These are phyloP conservation scores for Bovichtus variegatus DNA, from an alignment of 2,797 vertebrate genomes.

Conservation along the genomic window DNA sequence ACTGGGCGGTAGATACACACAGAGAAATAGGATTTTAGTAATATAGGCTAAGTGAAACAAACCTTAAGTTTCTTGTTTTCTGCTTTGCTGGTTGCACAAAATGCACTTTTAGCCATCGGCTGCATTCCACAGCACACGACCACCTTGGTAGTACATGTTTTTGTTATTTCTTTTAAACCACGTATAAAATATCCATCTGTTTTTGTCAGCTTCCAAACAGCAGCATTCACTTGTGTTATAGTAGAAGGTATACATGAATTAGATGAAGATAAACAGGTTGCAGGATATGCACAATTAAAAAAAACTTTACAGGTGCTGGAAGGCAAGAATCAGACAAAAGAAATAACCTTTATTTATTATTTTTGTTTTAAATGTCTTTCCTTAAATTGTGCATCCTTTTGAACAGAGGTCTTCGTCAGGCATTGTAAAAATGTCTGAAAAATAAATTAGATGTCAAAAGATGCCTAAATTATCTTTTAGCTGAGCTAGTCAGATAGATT, in stretches of 20 bases:
- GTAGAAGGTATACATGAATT: not conserved
- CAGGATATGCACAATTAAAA: no score
- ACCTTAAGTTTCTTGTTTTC: constrained; percentile 13
- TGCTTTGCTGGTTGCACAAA: constrained; percentile 51
- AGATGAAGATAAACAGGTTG: not conserved
- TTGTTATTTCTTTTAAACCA: not conserved
- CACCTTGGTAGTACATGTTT: constrained; percentile 13
- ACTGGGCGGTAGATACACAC: not conserved
- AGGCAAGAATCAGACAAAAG: no score
- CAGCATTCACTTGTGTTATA: not conserved
- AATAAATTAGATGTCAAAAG: not conserved
- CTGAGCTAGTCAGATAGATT: not conserved
- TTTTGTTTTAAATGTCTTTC: no score
- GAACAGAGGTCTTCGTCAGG: no score
- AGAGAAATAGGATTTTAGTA: constrained; percentile 40
- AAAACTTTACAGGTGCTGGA: no score
- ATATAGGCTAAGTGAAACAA: constrained; percentile 14
- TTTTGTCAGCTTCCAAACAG: not conserved
- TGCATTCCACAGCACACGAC: constrained; percentile 23
- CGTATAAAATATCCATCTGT: not conserved
- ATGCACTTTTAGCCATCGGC: constrained; percentile 57
- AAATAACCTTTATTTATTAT: no score
- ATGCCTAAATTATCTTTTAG: not conserved
- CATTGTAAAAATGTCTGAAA: no score
- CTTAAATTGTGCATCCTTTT: no score